A percentile compares a stretch with the other conserved stretches of the same genome.
Conservation (phyloP, 2,113 vertebrate species). For the Lepus timidus region DNA sequence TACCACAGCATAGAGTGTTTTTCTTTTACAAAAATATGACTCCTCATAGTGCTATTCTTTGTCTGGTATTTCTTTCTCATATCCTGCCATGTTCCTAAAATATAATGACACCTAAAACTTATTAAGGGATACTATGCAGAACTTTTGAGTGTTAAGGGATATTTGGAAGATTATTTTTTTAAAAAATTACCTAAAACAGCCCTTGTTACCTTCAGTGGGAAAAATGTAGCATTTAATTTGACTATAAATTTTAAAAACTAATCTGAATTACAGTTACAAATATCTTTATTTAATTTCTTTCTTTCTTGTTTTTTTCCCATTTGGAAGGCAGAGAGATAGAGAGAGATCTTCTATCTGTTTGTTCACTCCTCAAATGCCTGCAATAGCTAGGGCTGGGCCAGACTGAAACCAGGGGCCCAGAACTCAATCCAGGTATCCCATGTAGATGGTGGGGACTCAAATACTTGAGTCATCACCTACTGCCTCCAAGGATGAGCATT, state of each 20-base stretch:
- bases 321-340: too few relatives aligned
- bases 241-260: not conserved
- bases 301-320: too few relatives aligned
- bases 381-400: too few relatives aligned
- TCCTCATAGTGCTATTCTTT: not conserved
- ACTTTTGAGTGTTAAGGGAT: not conserved
- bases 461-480: too few relatives aligned
- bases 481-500: too few relatives aligned
- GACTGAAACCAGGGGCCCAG: too few relatives aligned
- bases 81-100: not conserved
- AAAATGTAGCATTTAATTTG: slow-evolving; percentile 39
- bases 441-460: too few relatives aligned
- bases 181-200: not conserved
- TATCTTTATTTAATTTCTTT: too few relatives aligned
- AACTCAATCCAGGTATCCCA: too few relatives aligned
- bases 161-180: not conserved
- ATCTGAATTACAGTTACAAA: too few relatives aligned
- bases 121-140: not conserved
- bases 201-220: not conserved
- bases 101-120: not conserved
- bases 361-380: too few relatives aligned
- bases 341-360: too few relatives aligned
- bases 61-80: not conserved
- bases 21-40: not conserved
- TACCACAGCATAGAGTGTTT: not conserved